Evolutionary conservation across 1,140 invertebrate species (phyloP).

Genomic region (Cataglyphis hispanica): DNA sequence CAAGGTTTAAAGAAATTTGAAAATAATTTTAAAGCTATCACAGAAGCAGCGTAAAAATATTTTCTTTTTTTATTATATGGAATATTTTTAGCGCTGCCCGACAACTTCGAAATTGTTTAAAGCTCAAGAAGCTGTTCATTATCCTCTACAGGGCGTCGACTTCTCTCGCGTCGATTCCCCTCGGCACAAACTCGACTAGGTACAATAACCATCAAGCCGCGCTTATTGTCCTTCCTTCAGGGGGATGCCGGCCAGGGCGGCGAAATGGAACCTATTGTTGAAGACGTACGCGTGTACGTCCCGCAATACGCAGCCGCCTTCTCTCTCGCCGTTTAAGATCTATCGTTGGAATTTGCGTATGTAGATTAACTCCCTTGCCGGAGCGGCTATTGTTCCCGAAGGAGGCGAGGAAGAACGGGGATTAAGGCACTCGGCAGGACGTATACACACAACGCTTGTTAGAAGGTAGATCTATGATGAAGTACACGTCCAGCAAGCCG

Average conservation of each 20-base stretch:
- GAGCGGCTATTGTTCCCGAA: conserved; percentile 80
- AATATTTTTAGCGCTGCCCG: neutral
- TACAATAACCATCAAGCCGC: conserved; percentile 83
- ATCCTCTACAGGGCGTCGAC: neutral
- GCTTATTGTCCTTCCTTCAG: conserved; percentile 83
- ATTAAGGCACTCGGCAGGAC: conserved; percentile 59
- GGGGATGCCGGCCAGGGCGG: conserved; percentile 63
- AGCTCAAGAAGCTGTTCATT: conserved; percentile 11
- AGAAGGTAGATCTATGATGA: conserved; percentile 70
- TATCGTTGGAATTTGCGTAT: conserved; percentile 83
- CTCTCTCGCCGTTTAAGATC: conserved; percentile 79
- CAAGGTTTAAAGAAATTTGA: neutral
- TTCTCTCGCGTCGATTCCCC: conserved; percentile 18
- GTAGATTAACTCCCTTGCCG: conserved; percentile 80
- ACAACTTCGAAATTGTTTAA: neutral
- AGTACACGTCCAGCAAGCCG: neutral
- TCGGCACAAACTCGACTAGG: conserved; percentile 74
- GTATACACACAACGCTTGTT: conserved; percentile 73
- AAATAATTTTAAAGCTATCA: neutral
- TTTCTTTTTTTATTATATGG: neutral
- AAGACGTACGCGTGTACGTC: conserved; percentile 74
- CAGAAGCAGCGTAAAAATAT: neutral
- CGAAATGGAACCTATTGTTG: conserved; percentile 75
- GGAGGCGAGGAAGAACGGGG: conserved; percentile 63
- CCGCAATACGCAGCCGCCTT: conserved; percentile 68